Percentiles rank a stretch among this genome's conserved stretches.
phyloP scores from a whole-genome alignment of 2,797 vertebrate genomes.

The Uromys caudimaculatus region DNA sequence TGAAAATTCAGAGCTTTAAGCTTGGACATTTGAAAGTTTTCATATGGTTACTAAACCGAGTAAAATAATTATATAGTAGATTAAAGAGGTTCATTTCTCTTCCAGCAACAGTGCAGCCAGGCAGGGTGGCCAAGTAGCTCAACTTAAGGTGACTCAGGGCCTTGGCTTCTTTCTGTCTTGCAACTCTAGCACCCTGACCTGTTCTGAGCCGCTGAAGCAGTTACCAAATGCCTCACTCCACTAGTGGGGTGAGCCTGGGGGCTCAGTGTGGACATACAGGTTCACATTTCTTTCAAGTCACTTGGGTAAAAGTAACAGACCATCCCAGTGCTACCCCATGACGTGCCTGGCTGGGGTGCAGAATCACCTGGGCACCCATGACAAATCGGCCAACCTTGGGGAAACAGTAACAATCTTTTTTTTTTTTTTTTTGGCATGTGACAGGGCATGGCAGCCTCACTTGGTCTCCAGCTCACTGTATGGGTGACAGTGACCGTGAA shows the following conservation, averaged over 20 bases:
- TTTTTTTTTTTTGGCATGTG: neutral
- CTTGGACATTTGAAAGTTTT: neutral
- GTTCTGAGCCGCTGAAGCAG: neutral
- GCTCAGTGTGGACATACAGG: too few relatives aligned
- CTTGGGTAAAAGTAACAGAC: neutral
- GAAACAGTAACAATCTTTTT: neutral
- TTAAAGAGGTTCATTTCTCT: slow-evolving; percentile 18
- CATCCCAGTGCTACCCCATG: neutral
- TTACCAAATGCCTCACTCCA: neutral
- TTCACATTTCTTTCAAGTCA: neutral
- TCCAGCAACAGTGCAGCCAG: neutral
- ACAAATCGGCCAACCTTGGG: neutral
- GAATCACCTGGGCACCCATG: neutral
- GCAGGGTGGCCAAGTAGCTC: neutral
- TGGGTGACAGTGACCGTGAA: neutral
- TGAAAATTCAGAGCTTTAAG: slow-evolving; percentile 43
- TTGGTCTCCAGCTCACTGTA: neutral
- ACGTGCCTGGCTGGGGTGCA: neutral
- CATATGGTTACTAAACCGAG: neutral
- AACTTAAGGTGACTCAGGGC: neutral
- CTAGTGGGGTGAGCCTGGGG: neutral
- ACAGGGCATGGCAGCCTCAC: neutral
- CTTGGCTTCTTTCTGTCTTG: neutral
- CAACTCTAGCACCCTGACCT: neutral
- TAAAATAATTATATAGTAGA: neutral